A percentile compares a stretch with the other conserved stretches of the same genome.
Evolutionary conservation across 2,888 invertebrate species (phyloP).

Genomic region (Yponomeuta malinellus): DNA sequence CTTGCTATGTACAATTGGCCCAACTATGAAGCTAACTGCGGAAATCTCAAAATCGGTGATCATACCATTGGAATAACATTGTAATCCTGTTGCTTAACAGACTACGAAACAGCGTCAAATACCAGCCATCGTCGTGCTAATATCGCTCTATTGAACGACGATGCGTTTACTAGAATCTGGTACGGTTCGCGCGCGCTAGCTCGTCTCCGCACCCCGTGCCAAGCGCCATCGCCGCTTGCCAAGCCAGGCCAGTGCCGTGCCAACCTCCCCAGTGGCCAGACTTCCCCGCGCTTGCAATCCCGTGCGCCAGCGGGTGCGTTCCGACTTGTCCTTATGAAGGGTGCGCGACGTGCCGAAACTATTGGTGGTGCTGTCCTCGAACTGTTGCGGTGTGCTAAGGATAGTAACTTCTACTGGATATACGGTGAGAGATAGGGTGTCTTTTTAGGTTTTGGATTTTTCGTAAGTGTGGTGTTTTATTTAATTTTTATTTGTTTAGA

Average conservation of each 20-base stretch:
- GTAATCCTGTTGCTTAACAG: too few relatives aligned
- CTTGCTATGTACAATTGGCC: too few relatives aligned
- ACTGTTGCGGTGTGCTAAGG: slow-evolving; percentile 46
- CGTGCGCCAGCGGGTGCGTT: slow-evolving; percentile 38
- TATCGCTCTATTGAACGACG: background rate
- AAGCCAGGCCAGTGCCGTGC: slow-evolving; percentile 56
- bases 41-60: too few relatives aligned
- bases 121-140: background rate
- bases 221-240: slow-evolving; percentile 36
- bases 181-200: background rate
- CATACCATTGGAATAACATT: too few relatives aligned
- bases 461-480: too few relatives aligned
- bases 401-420: slow-evolving; percentile 66
- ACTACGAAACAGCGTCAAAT: background rate
- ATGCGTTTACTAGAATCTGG: background rate
- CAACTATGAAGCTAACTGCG: too few relatives aligned
- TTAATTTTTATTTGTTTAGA: too few relatives aligned
- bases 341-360: slow-evolving; percentile 34
- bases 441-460: too few relatives aligned
- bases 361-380: slow-evolving; percentile 39
- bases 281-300: slow-evolving; percentile 31
- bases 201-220: background rate
- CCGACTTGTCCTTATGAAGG: slow-evolving; percentile 59
- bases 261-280: slow-evolving; percentile 46
- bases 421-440: slow-evolving; percentile 35